phyloP scores from a whole-genome alignment of 2,113 vertebrate genomes.

The Mormoops blainvillei region DNA sequence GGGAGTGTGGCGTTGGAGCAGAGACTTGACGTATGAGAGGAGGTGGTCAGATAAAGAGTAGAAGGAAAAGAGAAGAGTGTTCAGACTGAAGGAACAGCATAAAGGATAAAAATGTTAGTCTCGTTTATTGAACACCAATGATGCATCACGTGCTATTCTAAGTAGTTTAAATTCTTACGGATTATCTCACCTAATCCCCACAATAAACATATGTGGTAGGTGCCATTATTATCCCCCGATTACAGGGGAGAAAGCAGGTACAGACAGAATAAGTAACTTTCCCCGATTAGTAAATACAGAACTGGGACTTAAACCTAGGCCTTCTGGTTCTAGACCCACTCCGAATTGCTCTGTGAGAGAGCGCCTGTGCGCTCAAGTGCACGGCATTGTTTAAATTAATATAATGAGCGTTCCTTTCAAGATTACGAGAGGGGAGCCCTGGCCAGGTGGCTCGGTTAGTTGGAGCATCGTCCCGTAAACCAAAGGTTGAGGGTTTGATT shows the following conservation, averaged over 20 bases:
- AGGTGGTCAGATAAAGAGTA: neutral
- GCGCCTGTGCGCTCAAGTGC: neutral
- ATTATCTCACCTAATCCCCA: neutral
- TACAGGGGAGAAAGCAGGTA: neutral
- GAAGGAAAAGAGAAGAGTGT: neutral
- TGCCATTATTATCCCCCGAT: neutral
- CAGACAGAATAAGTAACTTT: neutral
- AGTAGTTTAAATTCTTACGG: neutral
- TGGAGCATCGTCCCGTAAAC: no score
- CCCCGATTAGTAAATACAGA: neutral
- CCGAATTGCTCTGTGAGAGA: neutral
- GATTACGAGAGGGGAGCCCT: neutral
- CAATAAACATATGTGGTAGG: neutral
- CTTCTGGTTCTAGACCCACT: neutral
- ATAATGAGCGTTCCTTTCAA: neutral
- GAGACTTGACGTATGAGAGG: neutral
- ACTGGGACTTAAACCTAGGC: neutral
- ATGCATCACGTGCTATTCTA: neutral
- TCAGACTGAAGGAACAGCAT: neutral
- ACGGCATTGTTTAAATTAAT: neutral
- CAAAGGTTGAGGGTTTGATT: no score
- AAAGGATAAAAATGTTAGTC: neutral
- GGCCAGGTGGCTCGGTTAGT: no score
- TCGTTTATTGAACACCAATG: neutral
- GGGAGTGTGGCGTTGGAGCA: neutral